Base-by-base conservation (phyloP, 2,113 vertebrate genomes). In the Antennarius striatus region DNA sequence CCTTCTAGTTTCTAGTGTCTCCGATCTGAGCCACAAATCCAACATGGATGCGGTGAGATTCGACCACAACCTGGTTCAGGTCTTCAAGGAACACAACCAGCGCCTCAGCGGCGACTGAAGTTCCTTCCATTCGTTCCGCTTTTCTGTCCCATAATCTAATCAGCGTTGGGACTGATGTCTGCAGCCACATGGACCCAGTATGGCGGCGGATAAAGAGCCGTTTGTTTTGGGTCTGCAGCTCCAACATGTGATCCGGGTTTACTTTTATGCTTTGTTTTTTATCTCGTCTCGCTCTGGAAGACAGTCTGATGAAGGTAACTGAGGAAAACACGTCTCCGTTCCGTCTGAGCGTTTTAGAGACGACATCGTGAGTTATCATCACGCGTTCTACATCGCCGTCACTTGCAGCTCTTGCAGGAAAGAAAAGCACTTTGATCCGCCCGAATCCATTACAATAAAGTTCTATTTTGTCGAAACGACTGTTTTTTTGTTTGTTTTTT, bases 171-270 rank as follows among this genome's bases (percentile, higher is more conserved):
- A 6, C 57, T 49, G 68, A 71, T 53, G 64, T 43, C 5, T 47
- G 56, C n/a, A 4, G 47, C 14, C 43, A 12, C 83, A 73, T 39
- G 28, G 22, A 40, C 51, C 73, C 12, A 56, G 71, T 63, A 63
- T 4, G 55, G 40, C 29, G 12, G 6, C 4, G 66, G 22, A 85
- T 73, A 82, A 88, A 88, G 79, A 28, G 63, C 68, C 28, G 3
- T 53, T 87, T 87, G 77, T 82, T 80, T 71, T 12, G 30, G 52
- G 42, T 49, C 71, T 43, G 42, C 10, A 64, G 55, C 53, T 55
- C 8, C 6, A 67, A 66, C 82, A 82, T 82, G 82, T 82, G 75
- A 86, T 80, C 53, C 28, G 1, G 51, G 51, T 57, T 53, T 52
- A 40, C 47, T 40, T 67, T 63, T 47, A 10, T 17, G 9, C 36